Percentiles rank a stretch among this genome's conserved stretches.
Conservation (phyloP, 1,140 invertebrate genomes). For the Ceratina australensis region DNA sequence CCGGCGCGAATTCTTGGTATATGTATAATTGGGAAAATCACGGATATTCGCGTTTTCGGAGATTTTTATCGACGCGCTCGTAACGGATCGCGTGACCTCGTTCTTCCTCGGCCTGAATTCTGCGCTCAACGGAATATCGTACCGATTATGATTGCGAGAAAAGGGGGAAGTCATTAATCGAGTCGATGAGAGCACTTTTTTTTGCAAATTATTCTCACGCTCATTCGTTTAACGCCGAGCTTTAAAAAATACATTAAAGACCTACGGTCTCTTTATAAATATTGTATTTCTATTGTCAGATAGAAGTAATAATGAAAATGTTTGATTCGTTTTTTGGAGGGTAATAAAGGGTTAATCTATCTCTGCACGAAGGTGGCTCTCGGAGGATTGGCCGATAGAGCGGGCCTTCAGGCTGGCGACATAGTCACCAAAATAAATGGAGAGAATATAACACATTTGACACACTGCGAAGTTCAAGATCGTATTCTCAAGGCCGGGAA, state of each 20-base stretch:
- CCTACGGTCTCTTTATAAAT: too few species aligned
- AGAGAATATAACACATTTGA: slow-evolving; percentile 81
- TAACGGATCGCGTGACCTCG: slow-evolving; percentile 41
- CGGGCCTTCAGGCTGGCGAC: slow-evolving; percentile 88
- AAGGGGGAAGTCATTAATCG: slow-evolving; percentile 43
- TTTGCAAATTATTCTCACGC: slow-evolving; percentile 1
- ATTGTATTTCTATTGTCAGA: too few species aligned
- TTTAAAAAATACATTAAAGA: background rate
- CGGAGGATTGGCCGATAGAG: slow-evolving; percentile 86
- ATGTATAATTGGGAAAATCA: background rate
- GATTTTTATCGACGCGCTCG: slow-evolving; percentile 40
- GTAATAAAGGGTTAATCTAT: too few species aligned
- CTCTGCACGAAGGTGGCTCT: slow-evolving; percentile 82
- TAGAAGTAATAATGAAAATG: too few species aligned
- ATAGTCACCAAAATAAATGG: slow-evolving; percentile 86
- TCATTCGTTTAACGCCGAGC: background rate
- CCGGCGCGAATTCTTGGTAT: too few species aligned
- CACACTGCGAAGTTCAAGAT: slow-evolving; percentile 87
- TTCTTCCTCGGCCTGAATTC: slow-evolving; percentile 43
- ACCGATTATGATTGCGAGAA: background rate
- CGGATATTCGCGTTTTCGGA: slow-evolving; percentile 21
- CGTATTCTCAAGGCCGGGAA: slow-evolving; percentile 84
- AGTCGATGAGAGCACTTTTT: slow-evolving; percentile 12
- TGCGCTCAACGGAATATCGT: slow-evolving; percentile 29
- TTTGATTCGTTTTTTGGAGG: too few species aligned